Conservation (phyloP, 37 sponge, comb jelly and placozoan genomes). For the Lycopodina hypogea region DNA sequence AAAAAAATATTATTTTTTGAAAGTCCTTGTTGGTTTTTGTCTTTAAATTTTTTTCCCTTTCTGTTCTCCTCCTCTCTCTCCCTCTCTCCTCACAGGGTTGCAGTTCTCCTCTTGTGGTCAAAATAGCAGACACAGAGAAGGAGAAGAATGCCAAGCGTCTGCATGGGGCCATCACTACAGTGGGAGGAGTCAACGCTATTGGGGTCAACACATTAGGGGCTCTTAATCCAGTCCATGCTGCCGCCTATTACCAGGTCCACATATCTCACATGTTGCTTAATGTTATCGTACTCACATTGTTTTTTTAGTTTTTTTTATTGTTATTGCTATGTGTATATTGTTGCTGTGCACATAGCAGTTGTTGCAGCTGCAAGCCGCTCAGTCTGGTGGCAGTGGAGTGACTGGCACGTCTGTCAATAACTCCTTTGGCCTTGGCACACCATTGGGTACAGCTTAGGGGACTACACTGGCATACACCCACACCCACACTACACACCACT, state of each 20-base stretch:
- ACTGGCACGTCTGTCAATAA: constrained; percentile 29
- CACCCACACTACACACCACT: not conserved
- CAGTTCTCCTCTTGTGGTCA: constrained; percentile 68
- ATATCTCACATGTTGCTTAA: no score
- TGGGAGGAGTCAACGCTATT: constrained; percentile 19
- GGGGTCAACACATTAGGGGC: not conserved
- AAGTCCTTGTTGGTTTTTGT: no score
- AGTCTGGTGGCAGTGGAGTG: constrained; percentile 7
- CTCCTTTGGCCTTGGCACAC: constrained; percentile 70
- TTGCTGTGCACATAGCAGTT: not conserved
- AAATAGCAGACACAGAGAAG: constrained; percentile 85
- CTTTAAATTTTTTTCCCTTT: no score
- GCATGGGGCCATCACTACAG: constrained; percentile 20
- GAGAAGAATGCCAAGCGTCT: constrained; percentile 66
- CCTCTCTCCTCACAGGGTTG: constrained; percentile 60
- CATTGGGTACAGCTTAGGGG: no score
- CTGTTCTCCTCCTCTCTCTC: no score
- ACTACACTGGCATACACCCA: not conserved
- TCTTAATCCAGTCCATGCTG: constrained; percentile 21
- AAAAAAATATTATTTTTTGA: no score
- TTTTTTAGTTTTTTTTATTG: no score
- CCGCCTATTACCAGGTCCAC: constrained; percentile 51
- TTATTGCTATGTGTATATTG: no score
- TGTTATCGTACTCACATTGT: no score
- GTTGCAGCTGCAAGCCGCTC: constrained; percentile 4